Base-by-base conservation (phyloP, 2,113 vertebrate genomes). In the Pedetes capensis region DNA sequence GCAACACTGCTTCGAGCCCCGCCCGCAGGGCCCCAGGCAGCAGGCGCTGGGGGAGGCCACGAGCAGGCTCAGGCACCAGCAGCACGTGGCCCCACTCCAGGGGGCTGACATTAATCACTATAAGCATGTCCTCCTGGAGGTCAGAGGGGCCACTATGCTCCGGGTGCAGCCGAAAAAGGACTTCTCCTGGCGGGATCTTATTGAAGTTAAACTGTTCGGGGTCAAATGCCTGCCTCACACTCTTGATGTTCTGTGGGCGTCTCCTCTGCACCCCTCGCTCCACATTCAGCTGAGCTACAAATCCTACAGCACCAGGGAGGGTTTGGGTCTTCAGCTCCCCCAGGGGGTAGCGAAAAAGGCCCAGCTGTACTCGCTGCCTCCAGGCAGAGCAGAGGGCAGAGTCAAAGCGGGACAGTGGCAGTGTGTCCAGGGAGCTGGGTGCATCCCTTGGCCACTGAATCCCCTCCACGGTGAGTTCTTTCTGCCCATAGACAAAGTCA, bases 51-150 rank as follows among this genome's bases (percentile, higher is more conserved):
- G 99, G 99, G 22, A 98, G 95, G 47, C 97, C 97, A 0, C 12
- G 96, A 7, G 89, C 49, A 0, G 99, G 99, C 22, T 99, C 98
- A 0, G 99, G 99, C 34, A 99, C 98, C 89, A 99, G 97, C 79
- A 99, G 98, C 96, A 99, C 99, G 39, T 99, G 99, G 11, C 99
- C 99, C 76, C 98, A 98, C 95, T 99, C 99, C 93, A 99, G 72
- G 7, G 99, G 99, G 95, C 99, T 99, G 78, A 98, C 98, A 29
- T 99, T 99, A 61, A 99, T 99, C 23, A 99, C 92, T 80, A 99
- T 98, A 2, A 98, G 89, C 82, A 98, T 97, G 18, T 87, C 93
- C 14, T 95, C 69, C 27, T 37, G 83, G 32, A 63, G 6, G 12
- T 44, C 53, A 3, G 39, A 2, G 0, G 18, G 25, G 25, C 8